These are phyloP conservation scores for Melanostoma scalare DNA, from an alignment of 2,888 invertebrate genomes.

Conservation along the genomic window DNA sequence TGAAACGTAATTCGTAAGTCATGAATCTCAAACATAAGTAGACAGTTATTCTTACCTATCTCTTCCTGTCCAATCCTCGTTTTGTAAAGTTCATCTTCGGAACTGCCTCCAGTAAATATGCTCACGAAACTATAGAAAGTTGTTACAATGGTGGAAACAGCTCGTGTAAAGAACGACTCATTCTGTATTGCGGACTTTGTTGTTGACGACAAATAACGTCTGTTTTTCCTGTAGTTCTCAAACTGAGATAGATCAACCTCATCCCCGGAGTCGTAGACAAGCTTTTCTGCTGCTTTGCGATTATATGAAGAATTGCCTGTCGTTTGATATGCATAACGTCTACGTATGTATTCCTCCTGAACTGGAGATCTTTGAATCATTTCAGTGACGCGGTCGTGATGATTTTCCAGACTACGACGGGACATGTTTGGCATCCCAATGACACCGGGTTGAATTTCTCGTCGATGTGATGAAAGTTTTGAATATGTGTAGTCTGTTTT, in stretches of 20 bases:
- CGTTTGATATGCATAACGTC: constrained; percentile 76
- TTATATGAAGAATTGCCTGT: constrained; percentile 38
- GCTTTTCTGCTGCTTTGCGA: constrained; percentile 72
- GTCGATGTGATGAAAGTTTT: constrained; percentile 90
- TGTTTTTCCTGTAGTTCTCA: constrained; percentile 73
- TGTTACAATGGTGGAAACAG: constrained; percentile 77
- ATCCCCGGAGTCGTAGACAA: constrained; percentile 80
- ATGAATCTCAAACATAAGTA: neutral
- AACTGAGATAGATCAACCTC: constrained; percentile 78
- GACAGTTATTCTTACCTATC: constrained; percentile 70
- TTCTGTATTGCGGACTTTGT: constrained; percentile 34
- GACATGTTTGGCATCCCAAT: constrained; percentile 96
- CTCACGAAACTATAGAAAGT: constrained; percentile 76
- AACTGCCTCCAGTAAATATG: constrained; percentile 65
- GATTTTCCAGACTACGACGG: constrained; percentile 86
- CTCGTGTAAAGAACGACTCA: constrained; percentile 77
- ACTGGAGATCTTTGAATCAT: constrained; percentile 80
- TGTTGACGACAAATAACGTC: constrained; percentile 45
- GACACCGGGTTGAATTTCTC: constrained; percentile 90
- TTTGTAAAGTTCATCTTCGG: constrained; percentile 74
- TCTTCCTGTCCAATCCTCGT: constrained; percentile 75
- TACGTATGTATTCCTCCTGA: constrained; percentile 80
- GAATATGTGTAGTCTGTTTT: constrained; percentile 97
- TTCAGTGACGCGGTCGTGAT: constrained; percentile 83
- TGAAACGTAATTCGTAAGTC: constrained; percentile 51